phyloP scores from a whole-genome alignment of 2,113 vertebrate species.

The Melospiza georgiana region DNA sequence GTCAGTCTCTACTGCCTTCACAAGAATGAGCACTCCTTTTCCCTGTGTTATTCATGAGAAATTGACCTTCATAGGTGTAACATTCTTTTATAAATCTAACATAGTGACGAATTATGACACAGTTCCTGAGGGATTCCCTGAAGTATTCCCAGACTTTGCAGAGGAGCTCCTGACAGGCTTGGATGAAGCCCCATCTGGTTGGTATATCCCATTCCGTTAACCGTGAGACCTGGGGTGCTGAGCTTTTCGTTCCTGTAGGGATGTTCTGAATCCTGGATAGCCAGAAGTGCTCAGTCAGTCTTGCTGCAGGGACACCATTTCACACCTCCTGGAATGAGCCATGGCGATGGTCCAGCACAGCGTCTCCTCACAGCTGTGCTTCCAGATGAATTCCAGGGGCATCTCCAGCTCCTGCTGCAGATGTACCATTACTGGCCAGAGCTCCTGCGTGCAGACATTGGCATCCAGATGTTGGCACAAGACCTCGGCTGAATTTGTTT shows the following conservation, averaged over 20 bases:
- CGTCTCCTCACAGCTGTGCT: background rate
- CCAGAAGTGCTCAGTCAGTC: background rate
- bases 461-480: no score
- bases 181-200: background rate
- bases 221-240: no score
- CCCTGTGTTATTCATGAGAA: rapidly evolving
- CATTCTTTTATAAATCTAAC: rapidly evolving
- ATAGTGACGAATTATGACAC: background rate
- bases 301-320: background rate
- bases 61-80: rapidly evolving
- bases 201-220: background rate
- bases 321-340: no score
- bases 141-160: background rate
- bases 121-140: no score
- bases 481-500: no score
- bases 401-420: background rate
- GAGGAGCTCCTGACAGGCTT: rapidly evolving
- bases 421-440: no score
- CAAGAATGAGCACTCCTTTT: background rate
- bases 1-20: background rate
- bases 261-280: background rate
- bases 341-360: background rate
- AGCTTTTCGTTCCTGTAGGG: background rate
- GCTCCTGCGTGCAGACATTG: no score
- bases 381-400: background rate